Evolutionary conservation across 2,113 vertebrate genomes (phyloP), one percentile per base, ranked within the genome.

Genomic region (Neolamprologus sp.): DNA sequence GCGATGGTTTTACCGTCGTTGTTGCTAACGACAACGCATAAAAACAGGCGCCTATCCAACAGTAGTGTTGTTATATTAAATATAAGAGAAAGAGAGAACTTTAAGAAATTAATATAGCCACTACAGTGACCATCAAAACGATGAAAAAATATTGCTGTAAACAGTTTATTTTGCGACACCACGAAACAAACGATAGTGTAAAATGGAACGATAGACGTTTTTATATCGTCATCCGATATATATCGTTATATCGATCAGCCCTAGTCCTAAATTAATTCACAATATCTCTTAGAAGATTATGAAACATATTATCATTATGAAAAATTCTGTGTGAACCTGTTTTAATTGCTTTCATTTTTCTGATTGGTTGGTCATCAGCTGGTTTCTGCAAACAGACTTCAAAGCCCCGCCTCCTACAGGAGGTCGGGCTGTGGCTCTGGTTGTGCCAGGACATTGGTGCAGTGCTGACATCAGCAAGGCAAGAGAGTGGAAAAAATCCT

Each of bases 1-100:
- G n/a, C n/a, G n/a, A n/a, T n/a, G n/a, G n/a, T n/a, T 5, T 21
- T 54, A 54, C 9, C n/a, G 0, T 53, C 0, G 0, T 53, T 53
- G 51, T 53, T 21, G n/a, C 51, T 53, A 21, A 53, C 5, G 1
- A 53, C 1, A 53, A 11, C 0, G 2, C n/a, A 11, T 53, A 53
- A 53, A 6, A 53, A 7, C 3, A n/a, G n/a, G n/a, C n/a, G n/a
- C n/a, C n/a, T n/a, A n/a, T n/a, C n/a, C n/a, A n/a, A n/a, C n/a
- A 21, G 9, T 54, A 54, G n/a, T 3, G 10, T 23, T 10, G 53
- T 54, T 54, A 23, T 54, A 54, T 23, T 3, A 54, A 7, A 54
- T 23, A 13, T 54, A 23, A 54, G n/a, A 54, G n/a, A 54, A 54
- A 23, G 10, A 54, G n/a, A 54, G 53, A 54, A 54, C n/a, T 54